These are phyloP conservation scores for Stichopus horrens DNA, from an alignment of 53 echinoderm and acorn worm genomes.

Conservation along the genomic window DNA sequence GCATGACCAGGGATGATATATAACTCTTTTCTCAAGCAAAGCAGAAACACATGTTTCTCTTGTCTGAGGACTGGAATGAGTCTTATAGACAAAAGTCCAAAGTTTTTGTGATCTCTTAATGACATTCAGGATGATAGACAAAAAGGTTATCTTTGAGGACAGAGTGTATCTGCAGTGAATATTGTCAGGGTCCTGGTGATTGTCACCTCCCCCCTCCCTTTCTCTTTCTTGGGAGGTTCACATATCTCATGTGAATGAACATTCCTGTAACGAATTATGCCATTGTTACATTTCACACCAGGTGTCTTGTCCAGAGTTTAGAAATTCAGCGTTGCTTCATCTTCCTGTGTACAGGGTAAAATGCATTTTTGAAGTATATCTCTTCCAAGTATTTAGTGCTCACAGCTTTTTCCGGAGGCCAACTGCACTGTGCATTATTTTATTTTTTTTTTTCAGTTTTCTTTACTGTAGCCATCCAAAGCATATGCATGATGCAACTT, in stretches of 20 bases:
- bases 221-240: not conserved
- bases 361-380: not conserved
- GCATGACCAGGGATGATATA: no score
- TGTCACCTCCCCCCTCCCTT: not conserved
- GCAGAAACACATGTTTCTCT: no score
- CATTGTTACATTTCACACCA: conserved; percentile 15
- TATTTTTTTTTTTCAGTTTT: not conserved
- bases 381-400: not conserved
- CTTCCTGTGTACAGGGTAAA: conserved; percentile 20
- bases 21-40: no score
- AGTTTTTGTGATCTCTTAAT: no score
- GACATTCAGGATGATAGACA: no score
- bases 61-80: no score
- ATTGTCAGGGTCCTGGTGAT: not conserved
- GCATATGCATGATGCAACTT: not conserved
- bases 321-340: conserved; percentile 14
- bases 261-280: not conserved
- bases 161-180: no score
- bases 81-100: no score
- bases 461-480: not conserved
- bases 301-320: conserved; percentile 40
- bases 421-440: not conserved
- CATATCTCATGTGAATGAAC: not conserved
- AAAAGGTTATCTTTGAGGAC: no score
- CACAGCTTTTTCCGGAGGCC: not conserved